These are phyloP conservation scores for Epinotia brunnichana DNA, from an alignment of 2,888 invertebrate genomes.

Conservation along the genomic window DNA sequence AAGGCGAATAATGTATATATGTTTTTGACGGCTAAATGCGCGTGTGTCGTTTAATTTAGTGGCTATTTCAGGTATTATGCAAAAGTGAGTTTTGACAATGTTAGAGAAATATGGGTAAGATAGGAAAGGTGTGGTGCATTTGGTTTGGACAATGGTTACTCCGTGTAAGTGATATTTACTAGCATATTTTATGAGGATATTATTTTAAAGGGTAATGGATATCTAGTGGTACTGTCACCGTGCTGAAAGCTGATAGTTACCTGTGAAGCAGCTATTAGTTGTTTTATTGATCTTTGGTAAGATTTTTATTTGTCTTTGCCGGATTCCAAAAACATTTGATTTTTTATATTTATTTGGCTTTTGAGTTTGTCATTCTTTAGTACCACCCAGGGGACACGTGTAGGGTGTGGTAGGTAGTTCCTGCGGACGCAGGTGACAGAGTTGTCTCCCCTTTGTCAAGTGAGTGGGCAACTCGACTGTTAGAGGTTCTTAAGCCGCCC, in stretches of 20 bases:
- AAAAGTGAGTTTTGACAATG: slow-evolving; percentile 31
- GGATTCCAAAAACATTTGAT: no score
- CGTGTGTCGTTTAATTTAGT: not conserved
- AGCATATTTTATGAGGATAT: slow-evolving; percentile 12
- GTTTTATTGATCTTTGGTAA: not conserved
- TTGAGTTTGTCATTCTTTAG: no score
- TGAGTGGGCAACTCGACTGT: no score
- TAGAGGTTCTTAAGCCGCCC: no score
- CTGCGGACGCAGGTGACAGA: no score
- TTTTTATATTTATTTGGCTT: no score
- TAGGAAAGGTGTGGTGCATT: slow-evolving; percentile 23
- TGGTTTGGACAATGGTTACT: slow-evolving; percentile 17
- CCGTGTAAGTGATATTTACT: slow-evolving; percentile 20
- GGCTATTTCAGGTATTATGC: slow-evolving; percentile 6
- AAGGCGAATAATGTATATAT: not conserved
- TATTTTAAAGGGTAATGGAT: slow-evolving; percentile 3
- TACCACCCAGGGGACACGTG: no score
- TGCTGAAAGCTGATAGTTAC: not conserved
- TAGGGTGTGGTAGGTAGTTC: no score
- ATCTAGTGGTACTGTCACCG: not conserved
- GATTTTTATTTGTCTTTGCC: no score
- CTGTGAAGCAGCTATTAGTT: not conserved
- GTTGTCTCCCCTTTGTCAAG: no score
- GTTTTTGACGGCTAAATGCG: not conserved
- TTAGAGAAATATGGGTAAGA: slow-evolving; percentile 21